These are phyloP conservation scores for Genyomyrus donnyi DNA, from an alignment of 2,113 vertebrate genomes.

Conservation along the genomic window DNA sequence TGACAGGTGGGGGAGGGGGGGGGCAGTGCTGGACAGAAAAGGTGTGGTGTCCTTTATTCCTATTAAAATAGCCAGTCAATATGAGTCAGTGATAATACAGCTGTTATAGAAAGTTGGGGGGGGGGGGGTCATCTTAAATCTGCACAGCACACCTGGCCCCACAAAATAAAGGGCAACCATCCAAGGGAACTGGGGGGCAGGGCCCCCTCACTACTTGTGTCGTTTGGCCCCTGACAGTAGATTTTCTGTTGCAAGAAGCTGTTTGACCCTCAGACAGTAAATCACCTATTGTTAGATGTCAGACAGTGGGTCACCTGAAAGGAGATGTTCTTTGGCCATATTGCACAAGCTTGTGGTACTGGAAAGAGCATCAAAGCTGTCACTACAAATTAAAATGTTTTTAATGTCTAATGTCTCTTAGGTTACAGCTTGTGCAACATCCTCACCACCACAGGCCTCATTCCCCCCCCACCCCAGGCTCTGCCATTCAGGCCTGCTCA, in stretches of 20 bases:
- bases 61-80: neutral
- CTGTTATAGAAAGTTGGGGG: neutral
- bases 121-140: neutral
- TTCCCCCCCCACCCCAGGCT: no score
- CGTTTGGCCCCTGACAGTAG: neutral
- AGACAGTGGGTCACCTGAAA: neutral
- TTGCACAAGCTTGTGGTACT: neutral
- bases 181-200: neutral
- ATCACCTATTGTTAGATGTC: neutral
- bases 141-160: neutral
- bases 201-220: neutral
- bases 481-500: neutral
- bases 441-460: no score
- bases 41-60: neutral
- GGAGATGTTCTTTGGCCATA: neutral
- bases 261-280: neutral
- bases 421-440: no score
- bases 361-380: no score
- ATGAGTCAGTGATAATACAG: conserved; percentile 3
- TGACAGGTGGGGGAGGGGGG: neutral
- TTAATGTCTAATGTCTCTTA: no score
- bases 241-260: neutral
- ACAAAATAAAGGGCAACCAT: neutral
- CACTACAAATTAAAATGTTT: no score
- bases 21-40: neutral